Conservation (phyloP, 1,140 invertebrate species). For the Drosophila novamexicana region DNA sequence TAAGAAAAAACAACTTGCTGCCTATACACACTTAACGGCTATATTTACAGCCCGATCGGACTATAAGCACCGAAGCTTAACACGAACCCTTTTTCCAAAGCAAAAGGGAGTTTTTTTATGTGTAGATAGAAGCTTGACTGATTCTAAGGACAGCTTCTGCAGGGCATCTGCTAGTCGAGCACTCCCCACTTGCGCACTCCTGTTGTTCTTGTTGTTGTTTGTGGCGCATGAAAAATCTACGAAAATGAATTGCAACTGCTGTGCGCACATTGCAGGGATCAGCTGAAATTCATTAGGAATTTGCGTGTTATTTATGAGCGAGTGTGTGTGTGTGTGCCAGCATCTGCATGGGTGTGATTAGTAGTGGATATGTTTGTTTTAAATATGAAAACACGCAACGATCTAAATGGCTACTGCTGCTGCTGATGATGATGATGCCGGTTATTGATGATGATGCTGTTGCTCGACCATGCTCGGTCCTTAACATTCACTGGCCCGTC, state of each 20-base stretch:
- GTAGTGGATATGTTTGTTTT: conserved; percentile 75
- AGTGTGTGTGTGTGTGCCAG: conserved; percentile 20
- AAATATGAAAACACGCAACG: conserved; percentile 73
- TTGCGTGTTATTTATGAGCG: conserved; percentile 80
- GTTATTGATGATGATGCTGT: conserved; percentile 53
- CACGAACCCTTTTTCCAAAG: too few species aligned
- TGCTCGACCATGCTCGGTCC: conserved; percentile 1
- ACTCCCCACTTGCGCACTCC: not conserved
- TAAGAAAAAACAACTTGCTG: too few species aligned
- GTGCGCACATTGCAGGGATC: conserved; percentile 73
- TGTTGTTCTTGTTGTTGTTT: conserved; percentile 36
- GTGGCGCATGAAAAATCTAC: conserved; percentile 70
- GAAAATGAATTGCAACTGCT: conserved; percentile 79
- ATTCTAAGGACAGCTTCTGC: too few species aligned
- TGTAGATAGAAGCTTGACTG: too few species aligned
- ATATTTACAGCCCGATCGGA: too few species aligned
- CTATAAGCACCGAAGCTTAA: too few species aligned
- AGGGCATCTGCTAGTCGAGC: too few species aligned
- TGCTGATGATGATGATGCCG: conserved; percentile 16
- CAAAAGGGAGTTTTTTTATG: too few species aligned
- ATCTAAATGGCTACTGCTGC: conserved; percentile 28
- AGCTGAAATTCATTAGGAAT: conserved; percentile 83
- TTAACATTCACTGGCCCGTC: conserved; percentile 9
- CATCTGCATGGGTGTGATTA: conserved; percentile 65
- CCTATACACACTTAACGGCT: too few species aligned